phyloP scores from a whole-genome alignment of 2,797 vertebrate species.

The Chaetodon trifasciatus region DNA sequence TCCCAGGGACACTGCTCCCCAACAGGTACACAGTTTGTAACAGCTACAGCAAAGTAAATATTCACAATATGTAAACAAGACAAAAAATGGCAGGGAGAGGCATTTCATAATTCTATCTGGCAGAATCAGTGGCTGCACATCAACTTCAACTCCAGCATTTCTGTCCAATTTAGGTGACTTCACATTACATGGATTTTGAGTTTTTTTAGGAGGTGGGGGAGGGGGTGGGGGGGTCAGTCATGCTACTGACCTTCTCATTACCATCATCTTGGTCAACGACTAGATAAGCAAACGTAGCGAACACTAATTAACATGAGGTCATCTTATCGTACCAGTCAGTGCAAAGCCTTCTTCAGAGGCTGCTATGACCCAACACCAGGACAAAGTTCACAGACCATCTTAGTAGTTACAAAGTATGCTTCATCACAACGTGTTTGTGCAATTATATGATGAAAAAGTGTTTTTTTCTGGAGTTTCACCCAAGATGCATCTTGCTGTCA shows the following conservation, averaged over 20 bases:
- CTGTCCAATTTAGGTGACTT: constrained; percentile 25
- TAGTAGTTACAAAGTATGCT: neutral
- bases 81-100: constrained; percentile 48
- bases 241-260: neutral
- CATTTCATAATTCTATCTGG: constrained; percentile 39
- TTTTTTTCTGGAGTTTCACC: neutral
- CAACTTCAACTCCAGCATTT: constrained; percentile 16
- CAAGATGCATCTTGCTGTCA: neutral
- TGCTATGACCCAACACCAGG: neutral
- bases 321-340: constrained; percentile 1
- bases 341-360: constrained; percentile 10
- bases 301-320: constrained; percentile 11
- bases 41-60: constrained; percentile 56
- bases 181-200: constrained; percentile 30
- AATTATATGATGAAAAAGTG: neutral
- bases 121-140: constrained; percentile 31
- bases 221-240: neutral
- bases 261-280: constrained; percentile 10
- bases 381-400: neutral
- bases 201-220: neutral
- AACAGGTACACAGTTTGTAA: constrained; percentile 35
- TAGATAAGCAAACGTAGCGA: constrained; percentile 5
- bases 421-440: constrained; percentile 5
- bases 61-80: constrained; percentile 64
- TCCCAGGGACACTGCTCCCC: constrained; percentile 23